These are phyloP conservation scores for Aphelocoma coerulescens DNA, from an alignment of 2,113 vertebrate species.

Conservation along the genomic window DNA sequence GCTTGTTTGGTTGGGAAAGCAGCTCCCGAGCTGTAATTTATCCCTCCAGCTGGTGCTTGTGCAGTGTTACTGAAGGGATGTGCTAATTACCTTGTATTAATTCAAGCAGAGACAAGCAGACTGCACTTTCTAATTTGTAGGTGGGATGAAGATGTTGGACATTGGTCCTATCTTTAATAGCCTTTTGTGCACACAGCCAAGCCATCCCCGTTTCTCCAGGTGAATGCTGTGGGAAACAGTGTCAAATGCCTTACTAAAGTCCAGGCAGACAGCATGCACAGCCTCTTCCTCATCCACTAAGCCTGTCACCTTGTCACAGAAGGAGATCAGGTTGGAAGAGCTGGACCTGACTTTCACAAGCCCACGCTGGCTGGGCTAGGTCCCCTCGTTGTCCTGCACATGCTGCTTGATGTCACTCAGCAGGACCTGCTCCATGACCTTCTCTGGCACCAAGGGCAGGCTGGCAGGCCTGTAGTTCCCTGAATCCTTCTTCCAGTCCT, in stretches of 20 bases:
- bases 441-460: background rate
- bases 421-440: background rate
- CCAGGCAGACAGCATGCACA: background rate
- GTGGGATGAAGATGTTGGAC: background rate
- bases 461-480: background rate
- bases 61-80: background rate
- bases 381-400: fast-evolving
- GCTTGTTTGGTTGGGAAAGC: slow-evolving; percentile 49
- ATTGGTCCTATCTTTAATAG: background rate
- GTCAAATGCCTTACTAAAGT: background rate
- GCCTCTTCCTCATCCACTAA: background rate
- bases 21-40: background rate
- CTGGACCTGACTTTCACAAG: background rate
- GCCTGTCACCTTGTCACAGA: background rate
- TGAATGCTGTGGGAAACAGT: background rate
- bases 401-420: background rate
- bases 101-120: background rate
- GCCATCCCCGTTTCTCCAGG: background rate
- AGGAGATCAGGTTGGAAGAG: no score
- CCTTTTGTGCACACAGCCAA: background rate
- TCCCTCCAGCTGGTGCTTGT: slow-evolving; percentile 42
- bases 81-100: slow-evolving; percentile 28
- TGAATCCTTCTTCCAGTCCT: background rate
- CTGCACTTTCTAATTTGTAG: background rate
- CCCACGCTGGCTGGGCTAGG: background rate